phyloP scores from a whole-genome alignment of 2,113 vertebrate species.

The Solea solea region DNA sequence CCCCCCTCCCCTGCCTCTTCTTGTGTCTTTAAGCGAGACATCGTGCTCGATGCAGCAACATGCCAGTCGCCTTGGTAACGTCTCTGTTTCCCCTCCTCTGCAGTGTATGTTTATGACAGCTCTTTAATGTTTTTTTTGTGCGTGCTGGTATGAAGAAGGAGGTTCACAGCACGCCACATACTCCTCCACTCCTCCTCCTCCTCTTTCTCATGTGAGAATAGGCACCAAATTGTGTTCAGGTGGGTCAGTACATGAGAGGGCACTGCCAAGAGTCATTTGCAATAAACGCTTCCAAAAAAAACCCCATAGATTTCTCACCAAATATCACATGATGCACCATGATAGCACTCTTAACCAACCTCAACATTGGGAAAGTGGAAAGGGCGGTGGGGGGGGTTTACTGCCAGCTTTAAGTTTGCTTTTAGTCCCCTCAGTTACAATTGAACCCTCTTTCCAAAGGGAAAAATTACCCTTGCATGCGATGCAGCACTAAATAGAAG shows the following conservation, averaged over 20 bases:
- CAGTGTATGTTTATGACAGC: slow-evolving; percentile 70
- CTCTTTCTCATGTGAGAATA: slow-evolving; percentile 29
- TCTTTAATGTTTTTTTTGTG: slow-evolving; percentile 49
- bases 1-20: slow-evolving; percentile 8
- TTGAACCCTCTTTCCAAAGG: slow-evolving; percentile 48
- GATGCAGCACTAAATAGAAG: slow-evolving; percentile 70
- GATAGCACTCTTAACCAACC: slow-evolving; percentile 74
- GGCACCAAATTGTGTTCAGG: slow-evolving; percentile 80
- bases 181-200: not conserved
- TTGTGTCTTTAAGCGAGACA: slow-evolving; percentile 51
- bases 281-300: slow-evolving; percentile 71
- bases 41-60: slow-evolving; percentile 51
- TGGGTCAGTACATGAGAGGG: slow-evolving; percentile 66
- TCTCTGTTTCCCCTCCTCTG: slow-evolving; percentile 62
- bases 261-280: slow-evolving; percentile 75
- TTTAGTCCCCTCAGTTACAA: slow-evolving; percentile 66
- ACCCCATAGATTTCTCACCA: slow-evolving; percentile 68
- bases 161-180: slow-evolving; percentile 43
- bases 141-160: slow-evolving; percentile 63
- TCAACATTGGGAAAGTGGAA: slow-evolving; percentile 65
- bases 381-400: slow-evolving; percentile 26
- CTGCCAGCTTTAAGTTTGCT: slow-evolving; percentile 69
- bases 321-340: slow-evolving; percentile 64
- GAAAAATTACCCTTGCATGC: slow-evolving; percentile 73
- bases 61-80: slow-evolving; percentile 54